Conservation (phyloP, 2,797 vertebrate genomes). For the Monodelphis domestica region DNA sequence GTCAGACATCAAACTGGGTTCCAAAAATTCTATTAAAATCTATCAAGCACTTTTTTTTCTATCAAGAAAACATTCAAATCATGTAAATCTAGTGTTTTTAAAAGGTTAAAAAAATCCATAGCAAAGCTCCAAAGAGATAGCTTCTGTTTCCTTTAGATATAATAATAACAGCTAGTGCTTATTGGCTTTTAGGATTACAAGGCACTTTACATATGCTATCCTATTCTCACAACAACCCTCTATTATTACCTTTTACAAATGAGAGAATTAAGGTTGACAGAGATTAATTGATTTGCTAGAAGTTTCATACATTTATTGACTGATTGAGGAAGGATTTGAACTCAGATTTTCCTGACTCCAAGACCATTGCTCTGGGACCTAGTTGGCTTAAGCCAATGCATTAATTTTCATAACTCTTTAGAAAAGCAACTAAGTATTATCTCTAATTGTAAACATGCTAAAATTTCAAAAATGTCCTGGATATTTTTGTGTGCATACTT, state of each 20-base stretch:
- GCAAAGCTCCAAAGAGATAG: not conserved
- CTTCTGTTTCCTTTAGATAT: no score
- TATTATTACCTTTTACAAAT: not conserved
- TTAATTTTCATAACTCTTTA: constrained; percentile 24
- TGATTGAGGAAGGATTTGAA: not conserved
- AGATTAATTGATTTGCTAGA: not conserved
- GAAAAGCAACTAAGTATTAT: not conserved
- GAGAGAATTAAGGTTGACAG: not conserved
- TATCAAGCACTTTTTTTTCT: not conserved
- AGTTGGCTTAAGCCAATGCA: not conserved
- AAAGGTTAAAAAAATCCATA: not conserved
- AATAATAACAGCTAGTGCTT: not conserved
- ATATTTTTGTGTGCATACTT: constrained; percentile 7
- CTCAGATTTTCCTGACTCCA: not conserved
- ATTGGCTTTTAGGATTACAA: not conserved
- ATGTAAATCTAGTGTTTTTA: not conserved
- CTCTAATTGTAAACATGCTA: constrained; percentile 1
- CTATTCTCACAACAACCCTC: not conserved
- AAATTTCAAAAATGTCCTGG: not conserved
- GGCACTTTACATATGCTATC: not conserved
- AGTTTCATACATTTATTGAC: not conserved
- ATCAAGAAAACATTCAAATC: not conserved
- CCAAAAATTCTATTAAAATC: not conserved
- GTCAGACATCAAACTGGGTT: not conserved
- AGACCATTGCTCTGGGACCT: not conserved